Evolutionary conservation across 2,797 vertebrate genomes (phyloP).

Genomic region (Cynopterus sphinx): DNA sequence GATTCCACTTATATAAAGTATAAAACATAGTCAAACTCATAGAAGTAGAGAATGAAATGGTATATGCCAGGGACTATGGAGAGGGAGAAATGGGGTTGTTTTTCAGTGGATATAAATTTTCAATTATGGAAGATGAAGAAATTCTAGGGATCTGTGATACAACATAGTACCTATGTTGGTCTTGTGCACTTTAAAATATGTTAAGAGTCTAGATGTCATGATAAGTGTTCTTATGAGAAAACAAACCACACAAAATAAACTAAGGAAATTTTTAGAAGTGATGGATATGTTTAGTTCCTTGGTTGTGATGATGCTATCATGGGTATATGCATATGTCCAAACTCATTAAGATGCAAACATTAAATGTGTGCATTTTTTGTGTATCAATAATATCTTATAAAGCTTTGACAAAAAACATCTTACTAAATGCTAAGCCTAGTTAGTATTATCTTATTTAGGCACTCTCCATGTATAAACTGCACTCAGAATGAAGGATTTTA

Average conservation of each 20-base stretch:
- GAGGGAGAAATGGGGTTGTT: not conserved
- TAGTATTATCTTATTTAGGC: not conserved
- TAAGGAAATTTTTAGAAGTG: not conserved
- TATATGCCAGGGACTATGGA: not conserved
- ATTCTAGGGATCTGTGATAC: not conserved
- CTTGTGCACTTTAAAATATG: not conserved
- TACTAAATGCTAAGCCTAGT: not conserved
- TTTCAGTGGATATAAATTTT: not conserved
- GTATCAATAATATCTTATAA: not conserved
- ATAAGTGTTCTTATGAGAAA: not conserved
- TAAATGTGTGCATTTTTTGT: not conserved
- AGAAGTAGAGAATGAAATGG: not conserved
- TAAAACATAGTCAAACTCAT: not conserved
- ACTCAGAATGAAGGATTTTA: conserved; percentile 42
- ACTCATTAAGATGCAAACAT: not conserved
- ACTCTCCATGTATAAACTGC: not conserved
- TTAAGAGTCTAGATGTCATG: not conserved
- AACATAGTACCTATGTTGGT: not conserved
- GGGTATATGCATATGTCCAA: not conserved
- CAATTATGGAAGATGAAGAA: not conserved
- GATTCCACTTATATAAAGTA: not conserved
- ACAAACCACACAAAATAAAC: not conserved
- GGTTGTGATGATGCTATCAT: not conserved
- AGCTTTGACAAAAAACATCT: not conserved
- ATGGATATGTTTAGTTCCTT: not conserved